These are phyloP conservation scores for Dicrostonyx torquatus DNA, from an alignment of 2,797 vertebrate species.

Conservation along the genomic window DNA sequence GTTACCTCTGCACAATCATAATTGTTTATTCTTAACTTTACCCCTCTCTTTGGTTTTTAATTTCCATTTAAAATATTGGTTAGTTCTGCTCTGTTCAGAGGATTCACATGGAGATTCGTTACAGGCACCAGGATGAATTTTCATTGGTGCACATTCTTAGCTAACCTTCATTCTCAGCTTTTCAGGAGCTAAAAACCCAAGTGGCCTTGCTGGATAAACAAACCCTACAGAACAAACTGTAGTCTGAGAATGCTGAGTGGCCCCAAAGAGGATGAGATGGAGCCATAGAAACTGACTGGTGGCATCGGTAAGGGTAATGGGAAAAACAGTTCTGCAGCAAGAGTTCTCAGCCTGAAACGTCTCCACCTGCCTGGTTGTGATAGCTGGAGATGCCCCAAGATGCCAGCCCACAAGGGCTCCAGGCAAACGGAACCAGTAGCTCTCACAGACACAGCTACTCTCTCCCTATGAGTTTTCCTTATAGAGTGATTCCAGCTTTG, in stretches of 20 bases:
- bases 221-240: not conserved
- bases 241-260: not conserved
- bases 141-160: not conserved
- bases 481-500: not conserved
- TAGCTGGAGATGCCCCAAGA: not conserved
- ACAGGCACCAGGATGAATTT: not conserved
- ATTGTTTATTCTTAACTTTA: not conserved
- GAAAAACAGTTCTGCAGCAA: not conserved
- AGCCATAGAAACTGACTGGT: not conserved
- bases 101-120: not conserved
- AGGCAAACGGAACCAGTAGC: not conserved
- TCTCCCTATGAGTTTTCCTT: not conserved
- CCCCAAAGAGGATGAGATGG: not conserved
- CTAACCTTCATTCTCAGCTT: not conserved
- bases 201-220: constrained; percentile 9
- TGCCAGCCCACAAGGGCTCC: not conserved
- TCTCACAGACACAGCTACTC: not conserved
- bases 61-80: not conserved
- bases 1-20: not conserved
- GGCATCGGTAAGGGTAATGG: not conserved
- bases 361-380: not conserved
- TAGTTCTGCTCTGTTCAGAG: not conserved
- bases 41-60: not conserved
- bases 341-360: not conserved
- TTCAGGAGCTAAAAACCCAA: not conserved